These are phyloP conservation scores for Piprites chloris DNA, from an alignment of 2,113 vertebrate species.

Conservation along the genomic window DNA sequence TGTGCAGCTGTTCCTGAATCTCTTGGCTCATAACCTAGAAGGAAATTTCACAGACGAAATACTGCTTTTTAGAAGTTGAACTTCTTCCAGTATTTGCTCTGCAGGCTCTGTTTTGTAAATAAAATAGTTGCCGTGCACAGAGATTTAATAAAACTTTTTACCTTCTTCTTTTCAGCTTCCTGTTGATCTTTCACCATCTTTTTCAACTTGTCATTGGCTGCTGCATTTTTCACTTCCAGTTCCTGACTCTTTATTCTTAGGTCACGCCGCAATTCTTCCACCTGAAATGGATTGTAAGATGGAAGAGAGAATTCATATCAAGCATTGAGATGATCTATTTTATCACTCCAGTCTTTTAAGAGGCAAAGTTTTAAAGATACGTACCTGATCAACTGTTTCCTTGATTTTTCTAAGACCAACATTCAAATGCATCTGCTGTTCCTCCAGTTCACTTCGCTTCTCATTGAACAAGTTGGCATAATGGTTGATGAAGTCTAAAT, in stretches of 20 bases:
- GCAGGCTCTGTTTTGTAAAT: neutral
- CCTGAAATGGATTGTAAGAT: constrained; percentile 63
- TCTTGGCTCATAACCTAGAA: constrained; percentile 97
- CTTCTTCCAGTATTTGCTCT: neutral
- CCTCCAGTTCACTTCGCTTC: constrained; percentile 95
- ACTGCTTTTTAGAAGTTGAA: neutral
- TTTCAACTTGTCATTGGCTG: constrained; percentile 97
- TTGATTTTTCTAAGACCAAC: constrained; percentile 98
- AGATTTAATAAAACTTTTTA: neutral
- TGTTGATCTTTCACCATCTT: constrained; percentile 99
- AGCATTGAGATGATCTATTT: neutral
- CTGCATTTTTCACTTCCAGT: constrained; percentile 95
- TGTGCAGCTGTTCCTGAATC: constrained; percentile 95
- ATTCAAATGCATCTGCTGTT: constrained; percentile 98
- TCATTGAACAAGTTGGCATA: constrained; percentile 98
- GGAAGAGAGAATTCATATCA: neutral
- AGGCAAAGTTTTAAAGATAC: neutral
- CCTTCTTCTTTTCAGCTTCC: constrained; percentile 99
- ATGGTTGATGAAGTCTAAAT: constrained; percentile 98
- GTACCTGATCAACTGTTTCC: constrained; percentile 96
- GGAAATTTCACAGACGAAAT: neutral
- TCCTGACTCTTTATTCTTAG: constrained; percentile 97
- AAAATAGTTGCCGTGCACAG: neutral
- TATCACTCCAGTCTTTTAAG: neutral
- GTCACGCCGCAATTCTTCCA: constrained; percentile 94